Evolutionary conservation across 2,888 invertebrate species (phyloP).

Genomic region (Plebejus argus): DNA sequence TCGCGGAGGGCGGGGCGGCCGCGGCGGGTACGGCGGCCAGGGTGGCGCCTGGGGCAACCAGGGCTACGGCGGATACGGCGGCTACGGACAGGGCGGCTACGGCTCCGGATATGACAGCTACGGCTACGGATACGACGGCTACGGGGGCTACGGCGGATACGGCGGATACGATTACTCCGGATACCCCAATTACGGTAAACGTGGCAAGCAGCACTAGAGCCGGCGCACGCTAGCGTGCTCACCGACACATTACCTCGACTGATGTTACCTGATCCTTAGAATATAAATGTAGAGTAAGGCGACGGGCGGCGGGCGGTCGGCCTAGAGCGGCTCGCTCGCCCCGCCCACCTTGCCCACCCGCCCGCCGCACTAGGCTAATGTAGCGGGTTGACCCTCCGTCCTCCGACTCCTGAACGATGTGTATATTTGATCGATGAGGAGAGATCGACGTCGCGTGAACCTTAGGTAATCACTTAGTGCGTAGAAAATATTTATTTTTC

Average conservation of each 20-base stretch:
- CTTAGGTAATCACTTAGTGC: slow-evolving; percentile 78
- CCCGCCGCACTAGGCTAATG: slow-evolving; percentile 54
- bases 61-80: slow-evolving; percentile 84
- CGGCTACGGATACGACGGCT: slow-evolving; percentile 87
- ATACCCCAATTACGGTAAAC: slow-evolving; percentile 91
- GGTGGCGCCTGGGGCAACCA: slow-evolving; percentile 85
- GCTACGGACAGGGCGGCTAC: slow-evolving; percentile 87
- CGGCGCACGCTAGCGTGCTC: slow-evolving; percentile 69
- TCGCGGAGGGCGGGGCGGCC: slow-evolving; percentile 86
- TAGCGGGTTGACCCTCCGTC: slow-evolving; percentile 74
- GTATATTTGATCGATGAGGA: slow-evolving; percentile 55
- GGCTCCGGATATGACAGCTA: slow-evolving; percentile 89
- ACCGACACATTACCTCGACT: slow-evolving; percentile 80
- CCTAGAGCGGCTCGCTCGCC: slow-evolving; percentile 34
- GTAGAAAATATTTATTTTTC: slow-evolving; percentile 82
- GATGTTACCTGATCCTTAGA: slow-evolving; percentile 79
- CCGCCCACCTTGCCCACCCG: background rate
- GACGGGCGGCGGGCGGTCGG: slow-evolving; percentile 48
- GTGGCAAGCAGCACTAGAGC: slow-evolving; percentile 78
- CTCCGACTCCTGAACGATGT: slow-evolving; percentile 73
- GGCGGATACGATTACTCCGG: slow-evolving; percentile 90
- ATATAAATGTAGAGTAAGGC: slow-evolving; percentile 73
- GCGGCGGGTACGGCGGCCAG: slow-evolving; percentile 84
- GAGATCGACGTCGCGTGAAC: slow-evolving; percentile 77
- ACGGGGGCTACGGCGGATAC: slow-evolving; percentile 88